Evolutionary conservation across 2,888 invertebrate species (phyloP).

Genomic region (Sepioteuthis lessoniana): DNA sequence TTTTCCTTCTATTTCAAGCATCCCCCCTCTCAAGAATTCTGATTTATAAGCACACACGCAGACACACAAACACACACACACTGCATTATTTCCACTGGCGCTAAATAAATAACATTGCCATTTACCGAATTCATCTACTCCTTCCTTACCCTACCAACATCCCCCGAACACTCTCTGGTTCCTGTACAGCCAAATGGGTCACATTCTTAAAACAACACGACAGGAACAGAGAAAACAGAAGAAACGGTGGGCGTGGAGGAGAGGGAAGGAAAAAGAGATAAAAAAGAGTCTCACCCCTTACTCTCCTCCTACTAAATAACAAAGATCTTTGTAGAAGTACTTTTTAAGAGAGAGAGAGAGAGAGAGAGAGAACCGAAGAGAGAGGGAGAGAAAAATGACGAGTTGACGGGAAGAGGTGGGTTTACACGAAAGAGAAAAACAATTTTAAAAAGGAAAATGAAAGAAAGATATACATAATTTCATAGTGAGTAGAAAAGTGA

Average conservation of each 20-base stretch:
- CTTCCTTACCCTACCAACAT: neutral
- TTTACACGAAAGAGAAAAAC: neutral
- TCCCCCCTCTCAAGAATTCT: too few relatives aligned
- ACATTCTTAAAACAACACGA: neutral
- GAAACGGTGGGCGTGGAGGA: neutral
- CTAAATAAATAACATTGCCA: neutral
- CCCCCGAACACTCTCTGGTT: neutral
- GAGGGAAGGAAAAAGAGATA: neutral
- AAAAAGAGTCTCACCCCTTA: neutral
- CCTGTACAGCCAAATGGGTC: conserved; percentile 33
- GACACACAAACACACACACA: neutral
- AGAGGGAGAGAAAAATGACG: neutral
- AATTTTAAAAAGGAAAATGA: neutral
- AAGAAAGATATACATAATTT: neutral
- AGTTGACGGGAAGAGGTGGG: neutral
- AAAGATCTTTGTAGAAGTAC: neutral
- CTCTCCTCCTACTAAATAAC: neutral
- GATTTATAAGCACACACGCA: too few relatives aligned
- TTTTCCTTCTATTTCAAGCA: too few relatives aligned
- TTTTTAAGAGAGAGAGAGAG: neutral
- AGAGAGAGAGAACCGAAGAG: too few relatives aligned
- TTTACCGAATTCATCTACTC: neutral
- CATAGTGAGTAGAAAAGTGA: too few relatives aligned
- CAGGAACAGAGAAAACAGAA: neutral
- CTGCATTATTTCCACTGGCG: neutral